Evolutionary conservation across 2,113 vertebrate genomes (phyloP), one percentile per base, ranked within the genome.

Genomic region (Octodon degus): DNA sequence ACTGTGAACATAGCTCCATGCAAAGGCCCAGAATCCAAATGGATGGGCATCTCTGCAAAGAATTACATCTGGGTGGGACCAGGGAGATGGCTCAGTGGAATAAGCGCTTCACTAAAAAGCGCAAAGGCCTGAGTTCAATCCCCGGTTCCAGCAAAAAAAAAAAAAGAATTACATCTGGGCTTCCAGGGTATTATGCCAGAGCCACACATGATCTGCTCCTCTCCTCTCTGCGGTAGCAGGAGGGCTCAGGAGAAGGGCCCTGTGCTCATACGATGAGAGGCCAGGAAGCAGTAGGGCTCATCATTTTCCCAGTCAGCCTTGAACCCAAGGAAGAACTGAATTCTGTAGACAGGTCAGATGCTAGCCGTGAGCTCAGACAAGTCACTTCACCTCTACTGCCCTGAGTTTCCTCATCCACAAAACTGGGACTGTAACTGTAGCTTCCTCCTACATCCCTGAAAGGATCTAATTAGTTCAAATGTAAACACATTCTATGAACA

Each of bases 261-360:
- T 11, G 0, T 0, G 11, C 22, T 30, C 50, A 16, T 1, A 0
- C 0, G 5, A 27, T 1, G 9, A 79, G 16, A 67, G 67, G 5
- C 91, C n/a, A 4, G 1, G 7, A 74, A 68, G 89, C 60, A 20
- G 0, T 1, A 20, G 53, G 1, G 4, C 37, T 27, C 34, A 3
- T 24, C 43, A 30, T 62, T 37, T 67, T 67, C 17, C 72, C 19
- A 30, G 50, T 53, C 67, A 7, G 3, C 60, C 86, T 20, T 22
- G 24, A 79, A 30, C 11, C 24, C 1, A 0, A 53, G 34, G 13
- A 79, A 86, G 16, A 83, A 43, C 50, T n/a, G 32, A 19, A 30
- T 85, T 60, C 40, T 3, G 37, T 10, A 53, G 82, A 25, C 2
- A 40, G 79, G 43, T 5, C 76, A 34, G 43, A 53, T 9, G 7